Evolutionary conservation across 1,140 invertebrate genomes (phyloP).

Genomic region (Latrodectus geometricus): DNA sequence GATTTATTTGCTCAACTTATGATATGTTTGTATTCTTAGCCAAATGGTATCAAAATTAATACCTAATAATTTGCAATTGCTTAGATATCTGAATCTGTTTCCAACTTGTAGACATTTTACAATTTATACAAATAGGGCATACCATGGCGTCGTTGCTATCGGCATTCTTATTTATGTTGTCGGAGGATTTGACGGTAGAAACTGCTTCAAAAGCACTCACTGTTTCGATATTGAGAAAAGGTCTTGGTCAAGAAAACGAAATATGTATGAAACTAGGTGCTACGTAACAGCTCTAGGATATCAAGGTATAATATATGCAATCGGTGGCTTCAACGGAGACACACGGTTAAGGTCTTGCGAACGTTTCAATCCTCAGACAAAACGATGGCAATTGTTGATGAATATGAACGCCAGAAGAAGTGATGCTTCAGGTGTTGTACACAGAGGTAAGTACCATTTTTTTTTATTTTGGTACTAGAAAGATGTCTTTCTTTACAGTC

Average conservation of each 20-base stretch:
- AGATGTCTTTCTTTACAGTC: too few relatives aligned
- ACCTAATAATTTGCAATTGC: too few relatives aligned
- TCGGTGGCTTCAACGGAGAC: constrained; percentile 59
- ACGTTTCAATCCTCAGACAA: constrained; percentile 19
- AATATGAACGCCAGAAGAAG: constrained; percentile 77
- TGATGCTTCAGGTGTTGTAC: constrained; percentile 75
- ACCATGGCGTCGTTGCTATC: constrained; percentile 79
- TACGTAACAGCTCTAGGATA: constrained; percentile 10
- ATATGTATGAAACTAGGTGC: constrained; percentile 3
- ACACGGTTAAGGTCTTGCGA: constrained; percentile 45
- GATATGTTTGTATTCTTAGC: too few relatives aligned
- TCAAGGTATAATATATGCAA: constrained; percentile 16
- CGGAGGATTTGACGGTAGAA: constrained; percentile 77
- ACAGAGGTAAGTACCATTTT: constrained; percentile 13
- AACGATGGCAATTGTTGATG: constrained; percentile 24
- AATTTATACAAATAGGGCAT: constrained; percentile 72
- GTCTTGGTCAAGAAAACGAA: background rate
- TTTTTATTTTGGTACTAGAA: background rate
- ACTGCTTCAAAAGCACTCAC: background rate
- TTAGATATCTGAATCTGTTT: too few relatives aligned
- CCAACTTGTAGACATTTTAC: too few relatives aligned
- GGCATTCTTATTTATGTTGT: constrained; percentile 81
- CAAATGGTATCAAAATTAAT: too few relatives aligned
- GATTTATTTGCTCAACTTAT: too few relatives aligned
- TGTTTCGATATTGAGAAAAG: constrained; percentile 23